phyloP scores from a whole-genome alignment of 2,113 vertebrate genomes.

The Eidolon helvum region DNA sequence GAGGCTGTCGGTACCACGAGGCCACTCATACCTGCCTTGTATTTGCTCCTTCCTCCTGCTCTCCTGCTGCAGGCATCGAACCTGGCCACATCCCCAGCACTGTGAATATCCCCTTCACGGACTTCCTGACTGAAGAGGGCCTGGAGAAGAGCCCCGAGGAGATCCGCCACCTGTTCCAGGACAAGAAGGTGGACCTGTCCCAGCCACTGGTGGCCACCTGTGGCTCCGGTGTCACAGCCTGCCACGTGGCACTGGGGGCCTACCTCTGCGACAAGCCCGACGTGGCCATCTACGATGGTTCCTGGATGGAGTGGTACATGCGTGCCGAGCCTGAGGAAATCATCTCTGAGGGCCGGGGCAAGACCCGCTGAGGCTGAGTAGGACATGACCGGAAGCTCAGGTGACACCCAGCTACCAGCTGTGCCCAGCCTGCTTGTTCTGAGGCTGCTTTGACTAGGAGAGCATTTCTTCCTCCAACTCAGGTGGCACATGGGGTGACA shows the following conservation, averaged over 20 bases:
- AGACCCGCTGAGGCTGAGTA: conserved; percentile 79
- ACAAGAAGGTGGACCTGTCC: conserved; percentile 88
- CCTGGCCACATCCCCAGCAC: conserved; percentile 93
- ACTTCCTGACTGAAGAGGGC: conserved; percentile 89
- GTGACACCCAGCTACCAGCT: rapidly evolving
- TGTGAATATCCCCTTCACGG: conserved; percentile 91
- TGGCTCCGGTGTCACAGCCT: conserved; percentile 95
- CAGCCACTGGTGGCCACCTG: conserved; percentile 89
- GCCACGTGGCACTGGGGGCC: conserved; percentile 91
- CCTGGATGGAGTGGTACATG: conserved; percentile 96
- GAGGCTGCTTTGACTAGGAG: background rate
- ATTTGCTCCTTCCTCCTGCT: background rate
- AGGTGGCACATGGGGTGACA: background rate
- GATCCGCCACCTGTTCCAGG: conserved; percentile 86
- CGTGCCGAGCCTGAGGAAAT: conserved; percentile 88
- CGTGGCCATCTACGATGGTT: conserved; percentile 91
- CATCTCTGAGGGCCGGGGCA: conserved; percentile 90
- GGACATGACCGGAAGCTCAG: background rate
- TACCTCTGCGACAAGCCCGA: conserved; percentile 90
- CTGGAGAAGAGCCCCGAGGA: conserved; percentile 86
- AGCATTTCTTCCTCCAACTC: background rate
- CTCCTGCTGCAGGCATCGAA: conserved; percentile 84
- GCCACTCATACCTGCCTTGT: background rate
- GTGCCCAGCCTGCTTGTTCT: background rate
- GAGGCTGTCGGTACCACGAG: rapidly evolving